Evolutionary conservation across 2,888 invertebrate genomes (phyloP), one percentile per base, ranked within the genome.

Genomic region (Ornithoptera alexandrae): DNA sequence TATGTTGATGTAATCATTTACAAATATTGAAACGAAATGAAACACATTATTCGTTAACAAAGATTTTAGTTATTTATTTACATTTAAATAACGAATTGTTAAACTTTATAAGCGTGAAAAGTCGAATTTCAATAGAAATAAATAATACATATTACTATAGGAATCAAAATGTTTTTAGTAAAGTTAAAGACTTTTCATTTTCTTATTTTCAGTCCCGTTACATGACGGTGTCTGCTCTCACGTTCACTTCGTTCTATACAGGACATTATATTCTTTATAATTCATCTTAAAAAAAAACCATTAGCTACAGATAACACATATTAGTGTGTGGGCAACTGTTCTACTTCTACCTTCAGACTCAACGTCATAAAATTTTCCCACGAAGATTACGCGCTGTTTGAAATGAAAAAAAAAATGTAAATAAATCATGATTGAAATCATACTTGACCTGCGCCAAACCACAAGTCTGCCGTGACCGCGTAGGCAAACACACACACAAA

Each of bases 401-500:
- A 71, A 75, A 70, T 74, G 77, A 77, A 30, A 30, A 30, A 30
- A 30, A 76, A 77, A 77, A 78, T 75, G 73, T 74, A 78, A 85
- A 82, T 79, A 82, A 74, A 77, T 80, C 76, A 77, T 81, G 81
- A 83, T 84, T 81, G 76, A 74, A 81, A 82, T 83, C 81, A 79
- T 80, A 82, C 81, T 85, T 88, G 87, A 89, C 88, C 86, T 83
- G 82, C 77, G 81, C 82, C 77, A 87, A 89, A 89, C 91, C 90
- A 84, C 91, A 89, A 72, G 88, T 84, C 87, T 82, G 84, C 91
- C 89, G 78, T 90, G 91, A 90, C 90, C 89, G 87, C 86, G 82
- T 80, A 81, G 82, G 76, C 80, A 81, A 83, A 84, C 78, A 87
- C 79, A 84, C 79, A 84, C 80, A 83, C 79, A 82, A 81, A 84